Evolutionary conservation across 2,113 vertebrate genomes (phyloP).

Genomic region (Rhea americana): DNA sequence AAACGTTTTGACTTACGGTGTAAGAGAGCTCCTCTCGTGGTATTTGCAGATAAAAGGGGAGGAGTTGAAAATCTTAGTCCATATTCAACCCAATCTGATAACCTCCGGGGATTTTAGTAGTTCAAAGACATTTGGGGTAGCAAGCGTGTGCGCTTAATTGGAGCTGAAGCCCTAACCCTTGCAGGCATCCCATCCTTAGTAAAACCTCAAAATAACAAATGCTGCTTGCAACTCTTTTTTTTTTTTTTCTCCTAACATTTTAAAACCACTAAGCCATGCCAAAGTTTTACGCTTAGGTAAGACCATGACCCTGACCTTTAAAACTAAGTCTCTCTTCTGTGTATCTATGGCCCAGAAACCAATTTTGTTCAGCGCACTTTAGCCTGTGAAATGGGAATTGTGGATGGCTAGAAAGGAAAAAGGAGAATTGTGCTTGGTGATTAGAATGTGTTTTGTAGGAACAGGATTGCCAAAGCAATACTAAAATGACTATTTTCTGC

Average conservation of each 20-base stretch:
- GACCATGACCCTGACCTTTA: background rate
- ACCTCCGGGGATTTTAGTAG: slow-evolving; percentile 58
- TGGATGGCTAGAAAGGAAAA: slow-evolving; percentile 3
- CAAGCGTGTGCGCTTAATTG: slow-evolving; percentile 34
- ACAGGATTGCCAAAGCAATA: background rate
- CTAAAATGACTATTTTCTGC: background rate
- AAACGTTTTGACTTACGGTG: slow-evolving; percentile 61
- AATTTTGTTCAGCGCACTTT: background rate
- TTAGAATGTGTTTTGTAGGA: background rate
- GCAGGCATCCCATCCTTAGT: slow-evolving; percentile 49
- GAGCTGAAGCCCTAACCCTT: slow-evolving; percentile 40
- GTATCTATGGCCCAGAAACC: slow-evolving; percentile 18
- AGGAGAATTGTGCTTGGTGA: background rate
- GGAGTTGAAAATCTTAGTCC: slow-evolving; percentile 55
- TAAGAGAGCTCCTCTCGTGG: slow-evolving; percentile 50
- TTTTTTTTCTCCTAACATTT: background rate
- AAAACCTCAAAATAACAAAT: slow-evolving; percentile 53
- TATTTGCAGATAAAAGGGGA: slow-evolving; percentile 69
- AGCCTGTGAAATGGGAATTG: background rate
- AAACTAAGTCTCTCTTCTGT: background rate
- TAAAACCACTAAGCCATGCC: slow-evolving; percentile 2
- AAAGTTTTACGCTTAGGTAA: background rate
- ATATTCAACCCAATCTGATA: slow-evolving; percentile 58
- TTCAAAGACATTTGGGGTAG: slow-evolving; percentile 59
- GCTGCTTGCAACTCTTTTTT: background rate